Base-by-base conservation (phyloP, 2,797 vertebrate genomes). In the Tokudaia tokunoshimensis region DNA sequence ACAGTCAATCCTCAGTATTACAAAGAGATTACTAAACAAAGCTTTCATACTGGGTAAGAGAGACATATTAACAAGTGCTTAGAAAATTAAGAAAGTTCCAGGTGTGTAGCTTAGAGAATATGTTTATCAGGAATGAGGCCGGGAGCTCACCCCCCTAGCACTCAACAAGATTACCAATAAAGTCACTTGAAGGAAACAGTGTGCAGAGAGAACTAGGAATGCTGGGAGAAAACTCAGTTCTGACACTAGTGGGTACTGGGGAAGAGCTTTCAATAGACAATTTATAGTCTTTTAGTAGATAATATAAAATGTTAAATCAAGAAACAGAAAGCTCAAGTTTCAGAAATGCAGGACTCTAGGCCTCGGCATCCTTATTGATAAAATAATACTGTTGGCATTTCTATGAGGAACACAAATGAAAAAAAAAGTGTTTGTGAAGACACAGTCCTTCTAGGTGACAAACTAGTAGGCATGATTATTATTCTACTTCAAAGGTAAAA, bases 331-430 rank as follows among this genome's bases (percentile, higher is more conserved):
- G 72, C 4, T 34, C 67, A 55, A 87, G 17, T 74, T 86, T 6
- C 47, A 94, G 52, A 87, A 7, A 82, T 74, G 85, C 91, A 44
- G 87, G 96, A 91, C 31, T 41, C 13, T 4, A 31, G 26, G 29
- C 59, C 50, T 97, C 14, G 57, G 61, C 47, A 79, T 96, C 59
- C 61, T 95, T 83, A 94, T 3, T 89, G 14, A n/a, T 80, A 75
- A 94, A 93, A 93, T 50, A 8, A 55, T 82, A 12, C 26, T 34
- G 81, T 47, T 52, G 74, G 4, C 34, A 96, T 34, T 55, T 92
- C 76, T 89, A n/a, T 50, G 63, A 94, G 52, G 24, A 37, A 95
- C 11, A 82, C 44, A 93, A 91, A 94, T 80, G 44, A 95, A 75
- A 24, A 37, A 95, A 75, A 24, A 37, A 92, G 87, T 79, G 20